Base-by-base conservation (phyloP, 2,113 vertebrate species). In the Strigops habroptila region DNA sequence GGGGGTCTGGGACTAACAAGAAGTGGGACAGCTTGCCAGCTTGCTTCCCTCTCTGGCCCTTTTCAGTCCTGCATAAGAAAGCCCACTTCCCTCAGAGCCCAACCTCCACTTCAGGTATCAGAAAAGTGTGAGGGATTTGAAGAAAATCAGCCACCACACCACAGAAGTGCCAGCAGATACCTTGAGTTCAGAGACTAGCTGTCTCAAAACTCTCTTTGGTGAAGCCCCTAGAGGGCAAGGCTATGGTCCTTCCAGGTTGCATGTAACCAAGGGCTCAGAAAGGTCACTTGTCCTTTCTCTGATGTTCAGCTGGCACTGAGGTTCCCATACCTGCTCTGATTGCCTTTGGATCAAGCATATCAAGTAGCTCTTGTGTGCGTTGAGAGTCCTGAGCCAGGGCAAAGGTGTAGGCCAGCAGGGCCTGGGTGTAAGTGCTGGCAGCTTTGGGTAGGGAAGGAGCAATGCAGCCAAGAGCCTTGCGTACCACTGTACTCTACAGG, bases 361-460 rank as follows among this genome's bases (percentile, higher is more conserved):
- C 23, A 3, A 98, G 97, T 37, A 97, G 91, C 22, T 63, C 15
- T 5, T 92, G 95, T 0, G 79, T 57, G 69, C 31, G 64, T 35
- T 73, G 86, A 7, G 17, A 67, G 44, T 98, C 96, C 70, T 91
- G 73, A 52, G 99, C 98, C 90, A 99, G 97, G n/a, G 98, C 96
- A 7, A 99, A 99, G 88, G 98, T 98, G 94, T 99, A 99, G 64
- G 98, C 98, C 87, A 99, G 70, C 81, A 99, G 97, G 3, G 99
- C 98, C 14, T 97, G 97, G 44, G 97, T 98, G 85, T 99, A 98
- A 28, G 97, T 80, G 79, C 98, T 97, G 87, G 96, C 87, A 64
- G 97, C 35, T 67, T 76, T 67, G n/a, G 43, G 24, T 3, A 88
- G 35, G 24, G 97, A 94, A 2, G 7, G 41, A 85, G 92, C 91